phyloP scores from a whole-genome alignment of 2,113 vertebrate species.

The Conger conger region DNA sequence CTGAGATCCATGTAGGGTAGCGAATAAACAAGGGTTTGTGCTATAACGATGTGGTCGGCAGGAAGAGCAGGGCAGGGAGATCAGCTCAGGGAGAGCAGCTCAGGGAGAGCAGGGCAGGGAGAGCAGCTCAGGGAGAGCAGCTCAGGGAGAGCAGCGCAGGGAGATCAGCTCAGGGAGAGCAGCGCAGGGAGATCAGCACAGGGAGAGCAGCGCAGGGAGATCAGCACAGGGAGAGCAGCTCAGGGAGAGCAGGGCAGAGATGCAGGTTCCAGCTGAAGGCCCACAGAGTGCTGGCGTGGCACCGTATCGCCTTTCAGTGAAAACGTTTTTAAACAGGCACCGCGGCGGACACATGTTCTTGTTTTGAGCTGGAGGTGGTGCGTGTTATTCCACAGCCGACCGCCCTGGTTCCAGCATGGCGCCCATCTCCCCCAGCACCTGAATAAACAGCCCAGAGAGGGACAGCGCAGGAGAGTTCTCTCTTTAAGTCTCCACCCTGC shows the following conservation, averaged over 20 bases:
- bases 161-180: too few species aligned
- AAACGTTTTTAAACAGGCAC: not conserved
- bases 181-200: too few species aligned
- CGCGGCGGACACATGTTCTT: not conserved
- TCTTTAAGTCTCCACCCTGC: not conserved
- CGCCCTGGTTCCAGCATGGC: slow-evolving; percentile 40
- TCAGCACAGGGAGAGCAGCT: too few species aligned
- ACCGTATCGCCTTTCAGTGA: not conserved
- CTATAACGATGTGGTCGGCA: too few species aligned
- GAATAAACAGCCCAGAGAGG: slow-evolving; percentile 59
- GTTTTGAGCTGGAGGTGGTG: not conserved
- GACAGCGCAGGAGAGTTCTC: slow-evolving; percentile 13
- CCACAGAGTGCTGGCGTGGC: not conserved
- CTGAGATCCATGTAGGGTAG: not conserved
- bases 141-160: too few species aligned
- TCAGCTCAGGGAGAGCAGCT: too few species aligned
- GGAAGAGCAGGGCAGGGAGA: too few species aligned
- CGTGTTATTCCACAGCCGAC: slow-evolving; percentile 25
- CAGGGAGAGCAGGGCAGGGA: too few species aligned
- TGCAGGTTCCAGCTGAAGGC: not conserved
- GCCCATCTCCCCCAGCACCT: slow-evolving; percentile 41
- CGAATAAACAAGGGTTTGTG: not conserved
- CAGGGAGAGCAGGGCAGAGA: not conserved
- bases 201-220: too few species aligned
- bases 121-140: too few species aligned